Conservation (phyloP, 2,888 invertebrate species). For the Lacanobia wlatinum region DNA sequence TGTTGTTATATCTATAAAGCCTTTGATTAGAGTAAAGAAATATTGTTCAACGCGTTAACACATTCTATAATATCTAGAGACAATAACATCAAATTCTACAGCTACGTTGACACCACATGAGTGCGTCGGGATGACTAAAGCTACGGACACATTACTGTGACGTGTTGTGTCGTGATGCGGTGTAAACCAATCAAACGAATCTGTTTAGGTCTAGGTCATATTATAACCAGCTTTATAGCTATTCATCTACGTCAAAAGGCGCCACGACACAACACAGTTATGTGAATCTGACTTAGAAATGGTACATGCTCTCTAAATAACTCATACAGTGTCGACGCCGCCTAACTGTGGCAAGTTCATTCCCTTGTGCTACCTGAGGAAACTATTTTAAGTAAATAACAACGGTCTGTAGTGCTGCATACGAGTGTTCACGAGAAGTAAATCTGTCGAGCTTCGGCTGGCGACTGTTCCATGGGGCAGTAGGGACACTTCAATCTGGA, state of each 20-base stretch:
- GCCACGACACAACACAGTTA: too few species aligned
- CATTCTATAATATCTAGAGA: constrained; percentile 13
- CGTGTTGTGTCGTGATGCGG: too few species aligned
- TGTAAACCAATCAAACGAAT: too few species aligned
- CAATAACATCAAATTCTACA: constrained; percentile 15
- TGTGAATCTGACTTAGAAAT: neutral
- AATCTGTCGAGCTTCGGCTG: constrained; percentile 97
- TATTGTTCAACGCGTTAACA: constrained; percentile 4
- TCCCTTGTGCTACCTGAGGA: constrained; percentile 42
- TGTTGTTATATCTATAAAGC: constrained; percentile 16
- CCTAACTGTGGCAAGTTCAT: constrained; percentile 47
- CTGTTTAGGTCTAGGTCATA: too few species aligned
- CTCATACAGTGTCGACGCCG: constrained; percentile 27
- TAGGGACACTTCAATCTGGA: constrained; percentile 99
- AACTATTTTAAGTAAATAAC: constrained; percentile 53
- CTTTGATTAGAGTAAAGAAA: constrained; percentile 4
- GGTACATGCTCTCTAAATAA: neutral
- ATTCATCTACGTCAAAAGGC: too few species aligned
- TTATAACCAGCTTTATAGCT: too few species aligned
- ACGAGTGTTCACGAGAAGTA: constrained; percentile 93
- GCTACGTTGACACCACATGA: constrained; percentile 36
- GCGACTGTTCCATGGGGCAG: constrained; percentile 99
- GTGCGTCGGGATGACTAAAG: neutral
- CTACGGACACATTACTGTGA: too few species aligned
- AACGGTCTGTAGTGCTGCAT: constrained; percentile 26